Base-by-base conservation (phyloP, 2,888 invertebrate genomes). In the Busseola fusca region DNA sequence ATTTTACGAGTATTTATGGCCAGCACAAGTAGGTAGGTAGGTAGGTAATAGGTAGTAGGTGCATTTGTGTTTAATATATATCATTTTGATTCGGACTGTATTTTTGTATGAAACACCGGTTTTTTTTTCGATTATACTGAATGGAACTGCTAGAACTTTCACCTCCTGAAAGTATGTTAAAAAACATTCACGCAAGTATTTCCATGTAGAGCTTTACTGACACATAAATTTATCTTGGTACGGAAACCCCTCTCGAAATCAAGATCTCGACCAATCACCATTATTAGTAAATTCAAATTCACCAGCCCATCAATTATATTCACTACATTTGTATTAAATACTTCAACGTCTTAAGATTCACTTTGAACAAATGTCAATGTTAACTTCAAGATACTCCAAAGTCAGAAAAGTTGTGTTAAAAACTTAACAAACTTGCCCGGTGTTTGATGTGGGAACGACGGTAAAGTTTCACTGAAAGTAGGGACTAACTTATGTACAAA, bases 391-490 rank as follows among this genome's bases (percentile, higher is more conserved):
- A 82, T 83, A 82, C 76, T 76, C 69, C 69, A 65, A 81, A 86
- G 80, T 84, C 76, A 79, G 69, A 80, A 72, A 75, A 87, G 75
- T 83, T 84, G 76, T 85, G 84, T 80, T 86, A 84, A 87, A 87
- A 88, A 84, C 84, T 88, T 83, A 74, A 73, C 76, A 76, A 80
- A 85, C 76, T 88, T 76, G 30, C 52, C 72, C 79, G 60, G 72
- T 83, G 81, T 87, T 87, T 84, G 84, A 85, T 78, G 83, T 87
- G 82, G 81, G 81, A 83, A 64, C 84, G 76, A 80, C 78, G 82
- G 69, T 80, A 48, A 74, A 84, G 79, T 84, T 86, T 76, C 37
- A 59, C 48, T 76, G 62, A 72, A 77, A 82, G 74, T 72, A 69
- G 37, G 68, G 64, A 62, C 73, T 56, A 82, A 69, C 76, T 77